Conservation (phyloP, 2,113 vertebrate species). For the Sinocyclocheilus anshuiensis region DNA sequence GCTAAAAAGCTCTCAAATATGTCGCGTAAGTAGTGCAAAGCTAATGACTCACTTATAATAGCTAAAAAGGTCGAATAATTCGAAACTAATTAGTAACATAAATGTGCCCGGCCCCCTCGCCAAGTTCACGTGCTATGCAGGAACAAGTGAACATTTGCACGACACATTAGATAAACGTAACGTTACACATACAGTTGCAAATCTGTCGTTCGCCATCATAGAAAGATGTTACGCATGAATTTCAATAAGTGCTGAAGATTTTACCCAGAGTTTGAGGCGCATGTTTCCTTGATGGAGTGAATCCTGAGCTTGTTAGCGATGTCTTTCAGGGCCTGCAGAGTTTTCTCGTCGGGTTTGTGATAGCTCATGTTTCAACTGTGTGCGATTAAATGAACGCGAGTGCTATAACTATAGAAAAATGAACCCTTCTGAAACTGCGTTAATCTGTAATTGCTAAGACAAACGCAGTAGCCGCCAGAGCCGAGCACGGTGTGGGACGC, state of each 20-base stretch:
- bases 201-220: background rate
- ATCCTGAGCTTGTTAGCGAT: slow-evolving; percentile 81
- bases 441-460: background rate
- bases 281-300: slow-evolving; percentile 78
- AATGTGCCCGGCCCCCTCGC: background rate
- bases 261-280: slow-evolving; percentile 80
- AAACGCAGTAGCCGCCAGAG: background rate
- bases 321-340: slow-evolving; percentile 80
- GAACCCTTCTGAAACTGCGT: background rate
- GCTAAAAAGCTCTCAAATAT: background rate
- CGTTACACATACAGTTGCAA: background rate
- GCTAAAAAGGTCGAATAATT: background rate
- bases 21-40: background rate
- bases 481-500: background rate
- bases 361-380: slow-evolving; percentile 65
- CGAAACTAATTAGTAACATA: background rate
- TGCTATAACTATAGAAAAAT: background rate
- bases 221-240: background rate
- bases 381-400: background rate
- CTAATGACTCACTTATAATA: background rate
- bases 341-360: slow-evolving; percentile 77
- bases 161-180: background rate
- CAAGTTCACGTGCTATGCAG: slow-evolving; percentile 14
- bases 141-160: background rate
- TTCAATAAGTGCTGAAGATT: slow-evolving; percentile 28